These are phyloP conservation scores for Pipistrellus pygmaeus DNA, from an alignment of 2,797 vertebrate genomes.

Conservation along the genomic window DNA sequence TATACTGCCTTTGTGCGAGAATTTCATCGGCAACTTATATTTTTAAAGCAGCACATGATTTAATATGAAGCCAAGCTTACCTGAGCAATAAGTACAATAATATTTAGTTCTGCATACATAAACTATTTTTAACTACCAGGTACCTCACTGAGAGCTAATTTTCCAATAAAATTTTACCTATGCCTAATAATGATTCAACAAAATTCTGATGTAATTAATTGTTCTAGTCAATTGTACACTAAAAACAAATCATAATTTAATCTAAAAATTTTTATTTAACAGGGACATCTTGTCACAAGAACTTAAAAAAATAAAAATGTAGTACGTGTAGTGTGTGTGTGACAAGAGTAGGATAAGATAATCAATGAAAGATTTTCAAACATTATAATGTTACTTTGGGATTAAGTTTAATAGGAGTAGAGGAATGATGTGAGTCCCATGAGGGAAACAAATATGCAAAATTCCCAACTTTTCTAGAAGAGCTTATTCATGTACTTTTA, in stretches of 20 bases:
- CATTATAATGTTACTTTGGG: neutral
- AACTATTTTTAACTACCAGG: neutral
- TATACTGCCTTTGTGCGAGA: neutral
- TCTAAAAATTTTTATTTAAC: conserved; percentile 43
- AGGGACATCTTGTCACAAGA: neutral
- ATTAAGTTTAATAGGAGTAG: neutral
- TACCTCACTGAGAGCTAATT: neutral
- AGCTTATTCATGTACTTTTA: conserved; percentile 1
- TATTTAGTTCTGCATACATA: neutral
- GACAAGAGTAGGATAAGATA: neutral
- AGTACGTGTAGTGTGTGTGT: neutral
- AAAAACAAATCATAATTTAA: conserved; percentile 1
- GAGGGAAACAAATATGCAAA: conserved; percentile 35
- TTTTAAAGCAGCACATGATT: neutral
- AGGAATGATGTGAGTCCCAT: conserved; percentile 6
- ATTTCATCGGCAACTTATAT: conserved; percentile 24
- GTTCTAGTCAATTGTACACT: neutral
- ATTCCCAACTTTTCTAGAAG: neutral
- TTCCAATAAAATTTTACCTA: neutral
- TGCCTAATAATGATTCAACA: conserved; percentile 14
- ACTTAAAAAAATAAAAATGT: conserved; percentile 14
- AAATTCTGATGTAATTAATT: conserved; percentile 48
- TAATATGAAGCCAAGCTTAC: neutral
- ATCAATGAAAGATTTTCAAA: conserved; percentile 12
- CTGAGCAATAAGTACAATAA: conserved; percentile 4